Conservation (phyloP, 2,888 invertebrate genomes). For the Escarpia spicata region DNA sequence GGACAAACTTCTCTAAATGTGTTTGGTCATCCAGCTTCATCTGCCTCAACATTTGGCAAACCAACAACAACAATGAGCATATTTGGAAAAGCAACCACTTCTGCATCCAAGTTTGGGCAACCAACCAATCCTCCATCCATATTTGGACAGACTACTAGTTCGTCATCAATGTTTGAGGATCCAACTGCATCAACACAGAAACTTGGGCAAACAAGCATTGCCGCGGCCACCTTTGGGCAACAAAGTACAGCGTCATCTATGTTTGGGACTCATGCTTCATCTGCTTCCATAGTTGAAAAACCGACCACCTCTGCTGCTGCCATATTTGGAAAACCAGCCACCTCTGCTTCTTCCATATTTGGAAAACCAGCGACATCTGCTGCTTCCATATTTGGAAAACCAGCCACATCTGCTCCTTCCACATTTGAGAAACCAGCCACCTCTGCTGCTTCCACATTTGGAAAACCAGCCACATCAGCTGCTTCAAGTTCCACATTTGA, state of each 20-base stretch:
- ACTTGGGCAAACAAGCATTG: not conserved
- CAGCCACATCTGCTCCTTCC: not conserved
- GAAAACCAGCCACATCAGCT: not conserved
- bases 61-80: not conserved
- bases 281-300: not conserved
- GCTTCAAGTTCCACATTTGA: not conserved
- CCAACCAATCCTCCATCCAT: not conserved
- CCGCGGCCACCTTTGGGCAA: conserved; percentile 4
- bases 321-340: not conserved
- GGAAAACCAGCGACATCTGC: not conserved
- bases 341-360: conserved; percentile 20
- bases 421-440: not conserved
- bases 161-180: conserved; percentile 23
- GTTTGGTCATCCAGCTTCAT: not conserved
- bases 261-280: not conserved
- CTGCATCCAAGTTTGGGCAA: not conserved
- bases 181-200: not conserved
- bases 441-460: not conserved
- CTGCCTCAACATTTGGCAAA: not conserved
- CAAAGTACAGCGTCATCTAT: not conserved
- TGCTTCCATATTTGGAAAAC: conserved; percentile 22
- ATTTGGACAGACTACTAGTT: not conserved
- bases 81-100: conserved; percentile 17
- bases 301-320: not conserved
- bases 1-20: not conserved